Base-by-base conservation (phyloP, 2,888 invertebrate species). In the Microdon myrmicae region DNA sequence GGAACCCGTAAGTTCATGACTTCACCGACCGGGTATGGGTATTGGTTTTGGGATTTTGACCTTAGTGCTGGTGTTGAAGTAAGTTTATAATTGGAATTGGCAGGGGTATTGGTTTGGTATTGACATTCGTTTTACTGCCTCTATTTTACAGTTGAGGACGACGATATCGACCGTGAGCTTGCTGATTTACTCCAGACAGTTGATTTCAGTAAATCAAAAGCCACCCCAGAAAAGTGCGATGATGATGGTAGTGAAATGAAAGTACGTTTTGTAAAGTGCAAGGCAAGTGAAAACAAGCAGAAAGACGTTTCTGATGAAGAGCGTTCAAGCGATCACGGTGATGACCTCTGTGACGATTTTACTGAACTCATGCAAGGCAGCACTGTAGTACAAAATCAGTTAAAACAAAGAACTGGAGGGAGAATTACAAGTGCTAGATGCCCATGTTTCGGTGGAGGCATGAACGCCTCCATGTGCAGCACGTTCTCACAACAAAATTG, bases 241-340 rank as follows among this genome's bases (percentile, higher is more conserved):
- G 78, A 78, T 56, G 77, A 78, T 68, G 80, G 79, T 28, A 79
- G 77, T 47, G 75, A 75, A 8, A 67, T 79, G 3, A 74, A 71
- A 9, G 74, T 79, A 41, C 74, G 79, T 0, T 76, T 79, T 2
- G 69, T 75, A 2, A 80, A 79, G 68, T 74, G 77, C 14, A 74
- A 72, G 1, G 76, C 79, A 54, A 67, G 73, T 34, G 77, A 79
- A 19, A 71, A 74, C 38, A 74, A 72, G 39, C 64, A 78, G 2
- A 68, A 68, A 19, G 77, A 78, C 60, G 73, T 75, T 2, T 32
- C 60, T 17, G 2, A 4, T 1, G 68, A 70, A 23, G 47, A 67
- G 80, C 3, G 84, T 83, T 49, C 83, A 82, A 55, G 83, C 84
- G 70, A 87, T 87, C 25, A 85, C 83, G 66, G 84, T 82, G 31